Base-by-base conservation (phyloP, 2,797 vertebrate species). In the Sebastes jordani region DNA sequence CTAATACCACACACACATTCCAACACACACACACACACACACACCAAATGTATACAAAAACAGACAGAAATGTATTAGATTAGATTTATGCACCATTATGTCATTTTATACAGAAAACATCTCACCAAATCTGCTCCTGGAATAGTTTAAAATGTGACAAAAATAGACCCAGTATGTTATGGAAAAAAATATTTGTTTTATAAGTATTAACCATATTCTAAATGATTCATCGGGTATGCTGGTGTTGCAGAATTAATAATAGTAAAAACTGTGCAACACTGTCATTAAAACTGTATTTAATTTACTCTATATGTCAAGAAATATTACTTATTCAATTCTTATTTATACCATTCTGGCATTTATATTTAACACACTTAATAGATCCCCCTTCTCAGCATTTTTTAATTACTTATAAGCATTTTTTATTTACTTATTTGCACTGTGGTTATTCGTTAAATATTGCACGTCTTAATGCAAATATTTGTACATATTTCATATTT, bases 1-100 rank as follows among this genome's bases (percentile, higher is more conserved):
- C 99, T 99, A 89, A 86, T 2, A 68, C 23, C 90, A 90, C 60
- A 79, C 42, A 84, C 70, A 81, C 69, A 81, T 32, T 58, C n/a
- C 22, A 9, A 60, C 58, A 65, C 3, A 23, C 25, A 30, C 13
- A 77, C 3, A 76, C 36, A 38, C 3, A 74, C 13, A 80, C 4
- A 76, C 2, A 36, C 18, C 42, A 46, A 20, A 66, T 4, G 34
- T 14, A 78, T 9, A 86, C 22, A 59, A n/a, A 76, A 10, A 74
- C 10, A 76, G 4, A 56, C 2, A 46, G 0, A 69, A 1, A 61
- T 29, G 62, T 18, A 67, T 82, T 71, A 69, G 61, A 65, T 66
- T 38, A 62, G n/a, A 54, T 22, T 22, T 54, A 29, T 23, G 22
- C 7, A 38, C 1, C 2, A 14, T 46, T 36, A 25, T 36, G 6